phyloP scores from a whole-genome alignment of 2,113 vertebrate species.

The Bolborhynchus lineola region DNA sequence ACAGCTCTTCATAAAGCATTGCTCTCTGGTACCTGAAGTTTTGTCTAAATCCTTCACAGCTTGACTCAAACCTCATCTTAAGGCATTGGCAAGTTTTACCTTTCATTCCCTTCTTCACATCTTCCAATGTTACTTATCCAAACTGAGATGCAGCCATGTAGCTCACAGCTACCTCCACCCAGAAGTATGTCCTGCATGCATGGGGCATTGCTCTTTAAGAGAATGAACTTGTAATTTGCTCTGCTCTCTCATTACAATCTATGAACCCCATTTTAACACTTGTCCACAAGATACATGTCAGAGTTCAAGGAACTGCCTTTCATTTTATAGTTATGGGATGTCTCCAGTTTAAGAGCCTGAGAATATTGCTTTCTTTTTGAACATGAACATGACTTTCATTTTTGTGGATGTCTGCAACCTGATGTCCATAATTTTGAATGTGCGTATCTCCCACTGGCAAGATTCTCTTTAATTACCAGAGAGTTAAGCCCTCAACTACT shows the following conservation, averaged over 20 bases:
- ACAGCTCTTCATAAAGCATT: not conserved
- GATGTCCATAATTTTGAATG: not conserved
- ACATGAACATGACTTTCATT: not conserved
- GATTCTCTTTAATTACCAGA: not conserved
- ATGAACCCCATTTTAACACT: not conserved
- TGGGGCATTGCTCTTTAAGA: not conserved
- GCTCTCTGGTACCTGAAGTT: not conserved
- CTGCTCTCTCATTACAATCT: not conserved
- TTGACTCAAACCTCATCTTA: not conserved
- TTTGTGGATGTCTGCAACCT: not conserved
- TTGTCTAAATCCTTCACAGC: not conserved
- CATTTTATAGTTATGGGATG: not conserved
- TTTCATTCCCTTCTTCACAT: not conserved
- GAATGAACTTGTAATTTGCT: not conserved
- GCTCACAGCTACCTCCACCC: not conserved
- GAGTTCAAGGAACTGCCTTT: not conserved
- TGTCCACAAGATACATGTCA: accelerated
- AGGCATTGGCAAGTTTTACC: not conserved
- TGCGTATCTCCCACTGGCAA: accelerated
- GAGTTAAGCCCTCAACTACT: not conserved
- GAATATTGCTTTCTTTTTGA: not conserved
- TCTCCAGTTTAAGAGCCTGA: not conserved
- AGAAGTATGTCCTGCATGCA: not conserved
- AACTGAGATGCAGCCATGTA: not conserved
- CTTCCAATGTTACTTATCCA: not conserved